A percentile compares a stretch with the other conserved stretches of the same genome.
phyloP scores from a whole-genome alignment of 2,113 vertebrate species.

The Pampusana beccarii region DNA sequence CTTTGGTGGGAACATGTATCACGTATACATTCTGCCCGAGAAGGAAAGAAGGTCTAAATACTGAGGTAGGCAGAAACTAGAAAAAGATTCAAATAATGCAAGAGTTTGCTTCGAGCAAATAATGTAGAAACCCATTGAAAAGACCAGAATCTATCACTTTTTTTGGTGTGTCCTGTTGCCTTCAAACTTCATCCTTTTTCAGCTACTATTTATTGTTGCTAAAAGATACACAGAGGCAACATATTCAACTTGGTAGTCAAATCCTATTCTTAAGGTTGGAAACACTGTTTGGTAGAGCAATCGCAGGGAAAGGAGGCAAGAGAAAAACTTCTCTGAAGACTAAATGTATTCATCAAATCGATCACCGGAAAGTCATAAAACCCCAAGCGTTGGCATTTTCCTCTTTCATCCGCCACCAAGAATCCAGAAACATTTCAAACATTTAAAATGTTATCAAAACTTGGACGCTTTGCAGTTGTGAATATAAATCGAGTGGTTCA shows the following conservation, averaged over 20 bases:
- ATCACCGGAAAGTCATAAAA: not conserved
- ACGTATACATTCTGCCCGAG: accelerated
- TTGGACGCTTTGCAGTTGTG: not conserved
- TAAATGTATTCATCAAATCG: not conserved
- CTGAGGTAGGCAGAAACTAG: not conserved
- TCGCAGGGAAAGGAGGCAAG: not conserved
- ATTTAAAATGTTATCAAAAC: not conserved
- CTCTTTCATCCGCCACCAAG: not conserved
- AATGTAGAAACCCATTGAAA: not conserved
- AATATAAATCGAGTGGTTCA: not conserved
- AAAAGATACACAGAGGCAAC: not conserved
- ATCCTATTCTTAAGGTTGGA: not conserved
- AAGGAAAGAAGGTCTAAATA: not conserved
- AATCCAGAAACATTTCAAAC: not conserved
- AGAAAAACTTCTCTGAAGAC: not conserved
- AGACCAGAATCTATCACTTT: not conserved
- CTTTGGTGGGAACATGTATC: not conserved
- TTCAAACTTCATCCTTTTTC: not conserved
- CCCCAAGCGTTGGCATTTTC: not conserved
- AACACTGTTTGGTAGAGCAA: not conserved
- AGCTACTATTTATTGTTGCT: not conserved
- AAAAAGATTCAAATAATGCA: not conserved
- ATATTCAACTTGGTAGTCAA: not conserved
- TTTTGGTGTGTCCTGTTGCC: not conserved
- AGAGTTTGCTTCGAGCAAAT: not conserved